These are phyloP conservation scores for Bombus pyrosoma DNA, from an alignment of 1,140 invertebrate species.

Conservation along the genomic window DNA sequence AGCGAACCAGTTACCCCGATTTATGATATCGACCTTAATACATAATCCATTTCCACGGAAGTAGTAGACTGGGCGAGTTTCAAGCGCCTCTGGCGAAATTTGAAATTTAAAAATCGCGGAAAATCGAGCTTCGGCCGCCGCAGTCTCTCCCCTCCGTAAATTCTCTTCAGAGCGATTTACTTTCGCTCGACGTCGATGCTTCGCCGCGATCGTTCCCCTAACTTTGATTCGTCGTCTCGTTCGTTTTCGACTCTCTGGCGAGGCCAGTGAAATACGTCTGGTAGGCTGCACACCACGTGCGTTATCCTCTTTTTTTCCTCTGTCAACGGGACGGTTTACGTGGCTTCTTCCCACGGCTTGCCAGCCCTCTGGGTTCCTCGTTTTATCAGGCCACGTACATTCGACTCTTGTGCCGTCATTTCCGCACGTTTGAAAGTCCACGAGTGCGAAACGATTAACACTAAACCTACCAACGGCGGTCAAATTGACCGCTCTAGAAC, in stretches of 20 bases:
- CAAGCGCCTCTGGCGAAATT: neutral
- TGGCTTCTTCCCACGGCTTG: neutral
- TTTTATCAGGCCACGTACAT: neutral
- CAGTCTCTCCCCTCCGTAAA: neutral
- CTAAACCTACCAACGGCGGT: too few relatives aligned
- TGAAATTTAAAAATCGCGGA: neutral
- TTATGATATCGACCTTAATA: constrained; percentile 30
- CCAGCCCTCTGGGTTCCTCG: neutral
- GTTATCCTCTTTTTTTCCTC: neutral
- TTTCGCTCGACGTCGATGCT: neutral
- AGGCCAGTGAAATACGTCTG: neutral
- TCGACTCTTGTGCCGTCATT: too few relatives aligned
- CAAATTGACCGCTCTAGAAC: too few relatives aligned
- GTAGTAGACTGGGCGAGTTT: neutral
- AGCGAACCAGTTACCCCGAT: constrained; percentile 3
- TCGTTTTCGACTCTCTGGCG: neutral
- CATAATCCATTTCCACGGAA: constrained; percentile 6
- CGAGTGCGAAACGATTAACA: too few relatives aligned
- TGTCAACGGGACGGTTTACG: neutral
- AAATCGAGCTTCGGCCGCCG: neutral
- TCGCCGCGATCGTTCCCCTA: neutral
- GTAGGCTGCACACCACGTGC: neutral
- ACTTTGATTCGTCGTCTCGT: neutral
- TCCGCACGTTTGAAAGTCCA: too few relatives aligned
- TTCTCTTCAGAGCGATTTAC: neutral